phyloP scores from a whole-genome alignment of 2,113 vertebrate species.

The Colinus virginianus region DNA sequence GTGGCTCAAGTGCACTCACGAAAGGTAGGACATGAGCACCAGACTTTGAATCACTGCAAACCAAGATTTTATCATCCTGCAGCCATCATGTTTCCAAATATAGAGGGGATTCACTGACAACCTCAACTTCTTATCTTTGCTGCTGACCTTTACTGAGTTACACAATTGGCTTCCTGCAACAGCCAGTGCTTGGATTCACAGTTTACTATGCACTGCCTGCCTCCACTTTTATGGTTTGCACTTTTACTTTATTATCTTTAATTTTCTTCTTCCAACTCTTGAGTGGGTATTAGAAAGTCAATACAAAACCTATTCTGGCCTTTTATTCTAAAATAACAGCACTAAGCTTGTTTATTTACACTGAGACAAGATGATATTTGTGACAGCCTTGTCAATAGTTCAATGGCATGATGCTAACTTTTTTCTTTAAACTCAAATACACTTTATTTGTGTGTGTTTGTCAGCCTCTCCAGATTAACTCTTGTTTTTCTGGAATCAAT shows the following conservation, averaged over 20 bases:
- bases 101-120: constrained; percentile 56
- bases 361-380: constrained; percentile 71
- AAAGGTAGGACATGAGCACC: neutral
- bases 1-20: neutral
- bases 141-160: constrained; percentile 55
- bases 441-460: constrained; percentile 42
- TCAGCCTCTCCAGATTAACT: constrained; percentile 37
- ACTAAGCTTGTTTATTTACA: constrained; percentile 76
- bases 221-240: constrained; percentile 59
- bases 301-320: constrained; percentile 70
- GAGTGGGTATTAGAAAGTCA: constrained; percentile 74
- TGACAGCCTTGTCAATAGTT: constrained; percentile 73
- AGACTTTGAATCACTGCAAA: constrained; percentile 3
- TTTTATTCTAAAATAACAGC: constrained; percentile 76
- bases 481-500: constrained; percentile 54
- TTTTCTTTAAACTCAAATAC: constrained; percentile 57
- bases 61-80: constrained; percentile 20
- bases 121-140: constrained; percentile 57
- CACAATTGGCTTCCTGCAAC: constrained; percentile 2
- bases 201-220: constrained; percentile 38
- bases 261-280: constrained; percentile 72
- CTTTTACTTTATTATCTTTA: constrained; percentile 78
- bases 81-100: constrained; percentile 50
- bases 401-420: constrained; percentile 43
- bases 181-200: neutral